Percentiles rank a stretch among this genome's conserved stretches.
phyloP scores from a whole-genome alignment of 1,140 invertebrate species.

The Procambarus virginalis region DNA sequence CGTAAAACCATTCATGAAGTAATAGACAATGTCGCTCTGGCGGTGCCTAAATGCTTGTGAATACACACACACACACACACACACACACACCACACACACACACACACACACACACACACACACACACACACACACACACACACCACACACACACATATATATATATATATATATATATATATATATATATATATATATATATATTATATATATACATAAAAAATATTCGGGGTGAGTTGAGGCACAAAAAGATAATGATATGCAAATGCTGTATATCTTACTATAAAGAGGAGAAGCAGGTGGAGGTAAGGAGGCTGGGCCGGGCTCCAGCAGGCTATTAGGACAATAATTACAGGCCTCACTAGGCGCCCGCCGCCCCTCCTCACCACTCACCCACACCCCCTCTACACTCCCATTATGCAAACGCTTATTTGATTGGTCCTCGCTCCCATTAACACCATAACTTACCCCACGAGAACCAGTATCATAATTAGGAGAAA shows the following conservation, averaged over 20 bases:
- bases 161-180: conserved; percentile 12
- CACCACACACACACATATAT: no score
- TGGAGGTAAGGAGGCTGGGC: not conserved
- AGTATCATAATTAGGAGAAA: conserved; percentile 1
- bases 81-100: no score
- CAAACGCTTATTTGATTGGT: conserved; percentile 13
- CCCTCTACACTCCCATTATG: conserved; percentile 3
- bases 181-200: conserved; percentile 21
- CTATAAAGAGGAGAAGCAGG: not conserved
- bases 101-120: no score
- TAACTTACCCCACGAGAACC: not conserved
- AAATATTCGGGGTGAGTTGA: not conserved
- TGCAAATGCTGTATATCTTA: conserved; percentile 1
- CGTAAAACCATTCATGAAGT: no score
- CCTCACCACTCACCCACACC: not conserved
- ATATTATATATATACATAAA: not conserved
- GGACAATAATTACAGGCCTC: not conserved
- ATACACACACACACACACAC: no score
- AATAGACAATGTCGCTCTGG: no score
- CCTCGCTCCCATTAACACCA: not conserved
- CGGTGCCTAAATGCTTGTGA: no score
- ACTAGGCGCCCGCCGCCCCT: not conserved
- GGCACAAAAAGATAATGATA: not conserved
- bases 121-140: no score
- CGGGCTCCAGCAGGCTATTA: not conserved